Evolutionary conservation across 2,797 vertebrate species (phyloP), one percentile per base, ranked within the genome.

Genomic region (Pangasius krempfi): DNA sequence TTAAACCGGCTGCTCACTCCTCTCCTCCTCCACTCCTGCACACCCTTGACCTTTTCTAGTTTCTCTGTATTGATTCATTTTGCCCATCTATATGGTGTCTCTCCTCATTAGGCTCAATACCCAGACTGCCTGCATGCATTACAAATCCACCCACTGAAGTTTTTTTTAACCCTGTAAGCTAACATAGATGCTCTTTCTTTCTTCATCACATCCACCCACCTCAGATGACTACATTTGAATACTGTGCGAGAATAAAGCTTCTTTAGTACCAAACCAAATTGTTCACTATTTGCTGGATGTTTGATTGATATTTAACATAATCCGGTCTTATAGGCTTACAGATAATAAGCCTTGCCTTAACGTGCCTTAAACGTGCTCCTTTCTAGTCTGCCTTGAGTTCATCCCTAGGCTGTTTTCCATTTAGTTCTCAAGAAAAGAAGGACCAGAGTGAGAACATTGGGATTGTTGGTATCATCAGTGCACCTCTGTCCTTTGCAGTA

Each of bases 31-130:
- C 72, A 81, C 66, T 75, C 58, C 56, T 18, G 52, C 76, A 87
- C 33, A 84, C 78, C 58, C 85, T 84, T 92, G 87, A 91, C 86
- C 90, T 92, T 90, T 90, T 52, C 79, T 47, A 62, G 68, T 86
- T 58, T 85, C 82, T 79, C 62, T 16, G 44, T 89, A 86, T 78
- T 89, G 86, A 87, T 88, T 85, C 47, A 81, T 89, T 89, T 88
- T 81, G 87, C 44, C 58, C 75, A 82, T 88, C 73, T 78, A 50
- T 30, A 85, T 58, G 12, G 47, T 75, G 87, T 87, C 78, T 72
- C 18, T 89, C 27, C 85, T 68, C 25, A 80, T 91, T 90, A 89
- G 68, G 86, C 40, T 90, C 56, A 89, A 68, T 78, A 66, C n/a
- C 72, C 81, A 37, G 33, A 60, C 54, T 83, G 37, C 44, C 73